Conservation (phyloP, 2,888 invertebrate species). For the Drosophila suboccidentalis region DNA sequence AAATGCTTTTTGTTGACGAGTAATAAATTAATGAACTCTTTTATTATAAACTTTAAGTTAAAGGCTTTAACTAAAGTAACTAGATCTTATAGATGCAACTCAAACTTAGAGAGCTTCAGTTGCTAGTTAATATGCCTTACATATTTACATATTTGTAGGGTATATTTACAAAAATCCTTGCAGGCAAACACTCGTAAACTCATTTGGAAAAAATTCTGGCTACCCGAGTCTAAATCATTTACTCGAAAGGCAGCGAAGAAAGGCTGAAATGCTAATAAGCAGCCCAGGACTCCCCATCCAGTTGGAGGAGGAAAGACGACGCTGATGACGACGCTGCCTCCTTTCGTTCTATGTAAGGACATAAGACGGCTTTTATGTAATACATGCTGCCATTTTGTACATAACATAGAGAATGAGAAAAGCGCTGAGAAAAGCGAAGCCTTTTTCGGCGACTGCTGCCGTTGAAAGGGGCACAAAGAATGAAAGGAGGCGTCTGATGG, state of each 20-base stretch:
- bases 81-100: not conserved
- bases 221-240: conserved; percentile 72
- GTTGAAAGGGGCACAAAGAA: conserved; percentile 77
- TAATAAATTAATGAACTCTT: too few relatives aligned
- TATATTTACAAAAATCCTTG: conserved; percentile 53
- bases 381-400: conserved; percentile 73
- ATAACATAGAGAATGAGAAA: conserved; percentile 34
- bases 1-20: too few relatives aligned
- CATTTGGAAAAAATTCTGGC: conserved; percentile 67
- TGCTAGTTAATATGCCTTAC: not conserved
- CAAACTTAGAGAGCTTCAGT: not conserved
- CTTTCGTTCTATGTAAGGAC: conserved; percentile 60
- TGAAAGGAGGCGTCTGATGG: conserved; percentile 57
- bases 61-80: too few relatives aligned
- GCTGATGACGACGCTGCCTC: conserved; percentile 15
- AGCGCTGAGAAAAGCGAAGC: conserved; percentile 46
- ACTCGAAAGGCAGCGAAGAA: conserved; percentile 71
- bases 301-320: conserved; percentile 1
- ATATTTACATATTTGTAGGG: not conserved
- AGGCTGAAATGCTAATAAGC: conserved; percentile 81
- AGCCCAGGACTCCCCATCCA: conserved; percentile 26
- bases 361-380: conserved; percentile 72
- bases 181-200: conserved; percentile 78
- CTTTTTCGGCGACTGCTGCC: conserved; percentile 44
- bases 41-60: too few relatives aligned